A percentile compares a stretch with the other conserved stretches of the same genome.
These are phyloP conservation scores for Phenacoccus solenopsis DNA, from an alignment of 1,140 invertebrate species.

Conservation along the genomic window DNA sequence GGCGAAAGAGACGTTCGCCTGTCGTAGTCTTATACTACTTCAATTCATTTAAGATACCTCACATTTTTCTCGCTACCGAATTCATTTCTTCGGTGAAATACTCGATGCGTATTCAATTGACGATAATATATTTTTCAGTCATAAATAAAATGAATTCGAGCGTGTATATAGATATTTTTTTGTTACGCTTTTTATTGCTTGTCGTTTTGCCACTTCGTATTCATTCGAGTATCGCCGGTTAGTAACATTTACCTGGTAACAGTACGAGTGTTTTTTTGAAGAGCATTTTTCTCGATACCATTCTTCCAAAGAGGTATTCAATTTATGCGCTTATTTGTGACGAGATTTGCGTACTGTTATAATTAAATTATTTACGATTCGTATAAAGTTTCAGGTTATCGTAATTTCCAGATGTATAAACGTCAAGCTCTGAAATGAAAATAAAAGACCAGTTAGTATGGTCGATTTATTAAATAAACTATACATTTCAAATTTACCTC, in stretches of 20 bases:
- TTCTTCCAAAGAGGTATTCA: neutral
- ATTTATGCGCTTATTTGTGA: too few relatives aligned
- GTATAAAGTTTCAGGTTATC: too few relatives aligned
- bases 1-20: too few relatives aligned
- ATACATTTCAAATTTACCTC: too few relatives aligned
- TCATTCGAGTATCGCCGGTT: too few relatives aligned
- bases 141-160: neutral
- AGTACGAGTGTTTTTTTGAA: neutral
- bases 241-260: neutral
- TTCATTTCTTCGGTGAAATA: neutral
- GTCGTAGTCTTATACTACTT: too few relatives aligned
- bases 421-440: too few relatives aligned
- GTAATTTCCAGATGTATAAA: too few relatives aligned
- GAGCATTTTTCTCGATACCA: neutral
- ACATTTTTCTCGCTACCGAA: neutral
- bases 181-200: neutral
- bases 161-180: neutral
- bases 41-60: neutral
- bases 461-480: too few relatives aligned
- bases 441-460: too few relatives aligned
- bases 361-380: conserved; percentile 3
- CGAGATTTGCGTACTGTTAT: neutral
- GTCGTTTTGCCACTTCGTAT: too few relatives aligned
- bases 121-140: neutral
- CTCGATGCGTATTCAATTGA: neutral